Base-by-base conservation (phyloP, 2,797 vertebrate species). In the Strix occidentalis region DNA sequence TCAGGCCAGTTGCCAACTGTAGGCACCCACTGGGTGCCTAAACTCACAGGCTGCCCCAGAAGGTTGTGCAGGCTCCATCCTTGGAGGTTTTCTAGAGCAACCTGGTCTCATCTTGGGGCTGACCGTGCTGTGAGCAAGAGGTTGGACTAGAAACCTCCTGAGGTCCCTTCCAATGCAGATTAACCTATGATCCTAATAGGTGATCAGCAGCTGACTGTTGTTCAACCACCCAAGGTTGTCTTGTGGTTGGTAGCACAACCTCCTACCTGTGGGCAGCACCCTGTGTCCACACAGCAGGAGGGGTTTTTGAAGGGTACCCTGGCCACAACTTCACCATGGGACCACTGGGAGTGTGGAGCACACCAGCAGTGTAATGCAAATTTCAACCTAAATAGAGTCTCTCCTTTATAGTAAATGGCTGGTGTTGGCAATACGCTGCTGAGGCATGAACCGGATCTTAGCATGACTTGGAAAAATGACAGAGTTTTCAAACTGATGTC, bases 161-260 rank as follows among this genome's bases (percentile, higher is more conserved):
- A 57, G 31, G 20, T 74, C 28, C 23, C 13, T 66, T 70, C 17
- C 23, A 28, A 21, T 13, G 8, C 48, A 26, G 10, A 13, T 2
- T 50, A 51, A 31, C 8, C 31, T 16, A 0, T 9, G 24, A 43
- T n/a, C n/a, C 84, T 51, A 14, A 16, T 2, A 4, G 9, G 18
- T 26, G n/a, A 19, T 65, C 28, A 25, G 21, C 35, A 26, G 43
- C 19, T 1, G 3, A 5, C 11, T 21, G n/a, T 23, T 76, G 17
- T 45, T 63, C 37, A 64, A 29, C 26, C 48, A 56, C 87, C 12
- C 9, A 41, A 16, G 9, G 13, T 7, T 33, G 35, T 56, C 39
- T 39, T 48, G 33, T 0, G 0, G 43, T 50, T 43, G n/a, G 5
- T 1, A 45, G 79, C 46, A 31, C 11, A 16, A 10, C 58, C 14